A percentile compares a stretch with the other conserved stretches of the same genome.
Evolutionary conservation across 23 tunicate species (phyloP).

Genomic region (Ascidia mentula): DNA sequence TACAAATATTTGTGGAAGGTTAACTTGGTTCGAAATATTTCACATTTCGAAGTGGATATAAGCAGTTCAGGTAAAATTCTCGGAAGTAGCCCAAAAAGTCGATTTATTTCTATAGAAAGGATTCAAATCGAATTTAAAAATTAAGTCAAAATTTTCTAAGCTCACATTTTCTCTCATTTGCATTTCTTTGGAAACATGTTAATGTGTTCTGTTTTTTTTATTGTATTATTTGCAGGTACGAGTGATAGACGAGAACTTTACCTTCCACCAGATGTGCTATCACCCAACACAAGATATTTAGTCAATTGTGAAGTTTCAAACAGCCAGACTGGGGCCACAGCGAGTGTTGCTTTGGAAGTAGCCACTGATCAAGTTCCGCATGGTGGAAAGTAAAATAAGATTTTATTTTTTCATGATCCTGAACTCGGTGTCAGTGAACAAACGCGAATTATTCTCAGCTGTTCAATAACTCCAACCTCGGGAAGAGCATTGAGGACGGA

Average conservation of each 20-base stretch:
- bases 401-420: too few relatives aligned
- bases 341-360: neutral
- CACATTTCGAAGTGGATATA: neutral
- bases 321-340: slow-evolving; percentile 7
- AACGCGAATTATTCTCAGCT: slow-evolving; percentile 16
- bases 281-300: neutral
- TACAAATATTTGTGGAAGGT: neutral
- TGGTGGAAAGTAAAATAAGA: slow-evolving; percentile 4
- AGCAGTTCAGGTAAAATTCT: neutral
- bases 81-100: too few relatives aligned
- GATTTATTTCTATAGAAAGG: too few relatives aligned
- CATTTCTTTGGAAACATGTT: too few relatives aligned
- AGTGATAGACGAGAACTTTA: neutral
- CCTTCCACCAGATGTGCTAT: neutral
- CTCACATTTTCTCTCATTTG: too few relatives aligned
- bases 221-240: neutral
- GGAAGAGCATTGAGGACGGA: slow-evolving; percentile 18
- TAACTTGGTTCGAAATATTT: neutral
- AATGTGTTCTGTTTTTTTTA: too few relatives aligned
- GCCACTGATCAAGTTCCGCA: slow-evolving; percentile 9
- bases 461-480: slow-evolving; percentile 17
- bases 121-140: too few relatives aligned
- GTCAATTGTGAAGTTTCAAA: neutral
- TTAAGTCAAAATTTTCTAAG: too few relatives aligned
- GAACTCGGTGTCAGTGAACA: too few relatives aligned